A percentile compares a stretch with the other conserved stretches of the same genome.
phyloP scores from a whole-genome alignment of 2,113 vertebrate species.

The Ceyx margarethae region DNA sequence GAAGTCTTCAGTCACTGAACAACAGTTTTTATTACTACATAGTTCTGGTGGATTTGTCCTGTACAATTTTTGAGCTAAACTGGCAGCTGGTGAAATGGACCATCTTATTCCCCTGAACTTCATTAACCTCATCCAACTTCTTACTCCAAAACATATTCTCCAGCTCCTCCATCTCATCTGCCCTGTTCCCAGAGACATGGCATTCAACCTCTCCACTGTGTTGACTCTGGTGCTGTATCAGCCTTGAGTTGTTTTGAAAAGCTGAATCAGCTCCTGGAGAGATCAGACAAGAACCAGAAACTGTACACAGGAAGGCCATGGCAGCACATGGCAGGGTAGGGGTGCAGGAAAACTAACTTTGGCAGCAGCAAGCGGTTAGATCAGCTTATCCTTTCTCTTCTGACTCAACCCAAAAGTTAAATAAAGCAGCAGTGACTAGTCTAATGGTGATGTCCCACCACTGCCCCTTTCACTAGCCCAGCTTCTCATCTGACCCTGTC shows the following conservation, averaged over 20 bases:
- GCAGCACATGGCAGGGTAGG: neutral
- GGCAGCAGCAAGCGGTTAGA: neutral
- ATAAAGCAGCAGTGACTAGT: neutral
- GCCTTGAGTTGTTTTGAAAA: neutral
- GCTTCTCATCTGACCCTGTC: neutral
- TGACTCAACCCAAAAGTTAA: neutral
- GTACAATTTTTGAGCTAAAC: neutral
- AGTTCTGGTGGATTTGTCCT: neutral
- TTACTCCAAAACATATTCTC: neutral
- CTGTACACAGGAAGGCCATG: neutral
- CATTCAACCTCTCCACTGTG: neutral
- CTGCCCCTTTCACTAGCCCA: neutral
- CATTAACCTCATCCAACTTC: neutral
- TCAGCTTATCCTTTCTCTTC: neutral
- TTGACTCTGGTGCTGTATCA: neutral
- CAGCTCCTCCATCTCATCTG: neutral
- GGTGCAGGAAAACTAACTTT: neutral
- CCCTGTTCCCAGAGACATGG: neutral
- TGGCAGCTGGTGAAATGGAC: neutral
- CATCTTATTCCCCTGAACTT: neutral
- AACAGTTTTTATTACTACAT: neutral
- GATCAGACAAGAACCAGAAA: neutral
- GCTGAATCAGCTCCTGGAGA: neutral
- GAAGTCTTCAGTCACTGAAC: neutral
- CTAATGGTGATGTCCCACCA: neutral